Percentiles rank a stretch among this genome's conserved stretches.
Conservation (phyloP, 1,140 invertebrate genomes). For the Drusus annulatus region DNA sequence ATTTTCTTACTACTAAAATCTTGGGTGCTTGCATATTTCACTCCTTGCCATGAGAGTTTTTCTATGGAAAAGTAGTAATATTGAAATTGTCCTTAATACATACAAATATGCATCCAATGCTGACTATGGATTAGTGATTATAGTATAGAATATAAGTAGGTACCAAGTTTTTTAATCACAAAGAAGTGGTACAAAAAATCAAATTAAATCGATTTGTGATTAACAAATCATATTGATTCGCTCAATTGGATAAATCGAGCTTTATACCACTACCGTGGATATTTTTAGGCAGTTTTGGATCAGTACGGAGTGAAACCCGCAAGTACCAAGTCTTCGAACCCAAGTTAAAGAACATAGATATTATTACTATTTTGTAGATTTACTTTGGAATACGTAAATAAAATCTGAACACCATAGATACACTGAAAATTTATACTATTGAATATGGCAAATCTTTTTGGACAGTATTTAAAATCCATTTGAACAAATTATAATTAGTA, state of each 20-base stretch:
- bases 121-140: too few relatives aligned
- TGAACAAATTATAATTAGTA: not conserved
- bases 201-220: too few relatives aligned
- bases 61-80: too few relatives aligned
- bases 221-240: too few relatives aligned
- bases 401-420: not conserved
- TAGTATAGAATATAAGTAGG: too few relatives aligned
- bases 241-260: too few relatives aligned
- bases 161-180: too few relatives aligned
- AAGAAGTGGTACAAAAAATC: too few relatives aligned
- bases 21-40: not conserved
- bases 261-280: not conserved
- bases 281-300: not conserved
- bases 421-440: constrained; percentile 13
- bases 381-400: not conserved
- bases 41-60: too few relatives aligned
- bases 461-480: not conserved
- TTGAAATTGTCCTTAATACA: too few relatives aligned
- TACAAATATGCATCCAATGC: too few relatives aligned
- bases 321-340: not conserved
- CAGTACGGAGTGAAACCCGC: not conserved
- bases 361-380: not conserved
- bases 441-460: not conserved
- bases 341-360: not conserved
- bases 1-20: not conserved